Percentiles rank a stretch among this genome's conserved stretches.
phyloP scores from a whole-genome alignment of 2,113 vertebrate species.

The Helogale parvula region DNA sequence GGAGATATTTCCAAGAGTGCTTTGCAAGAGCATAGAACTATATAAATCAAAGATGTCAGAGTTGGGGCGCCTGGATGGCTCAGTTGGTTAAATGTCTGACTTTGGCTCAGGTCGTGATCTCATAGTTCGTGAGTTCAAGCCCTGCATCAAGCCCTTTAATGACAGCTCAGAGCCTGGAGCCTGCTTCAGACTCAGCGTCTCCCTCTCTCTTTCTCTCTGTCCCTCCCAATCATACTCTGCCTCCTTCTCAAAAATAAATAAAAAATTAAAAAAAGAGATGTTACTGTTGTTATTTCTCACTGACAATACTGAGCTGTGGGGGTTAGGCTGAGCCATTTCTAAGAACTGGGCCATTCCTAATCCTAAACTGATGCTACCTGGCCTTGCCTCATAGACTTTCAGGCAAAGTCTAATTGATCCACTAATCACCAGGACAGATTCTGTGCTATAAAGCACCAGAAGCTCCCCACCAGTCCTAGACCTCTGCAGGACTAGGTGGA shows the following conservation, averaged over 20 bases:
- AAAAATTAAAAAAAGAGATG: no score
- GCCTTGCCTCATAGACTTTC: neutral
- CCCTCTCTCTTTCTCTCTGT: no score
- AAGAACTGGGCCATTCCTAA: neutral
- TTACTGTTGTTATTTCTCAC: neutral
- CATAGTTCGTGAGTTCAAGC: no score
- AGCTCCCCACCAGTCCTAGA: neutral
- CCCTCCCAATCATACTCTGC: no score
- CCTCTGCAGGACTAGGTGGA: neutral
- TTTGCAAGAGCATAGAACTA: neutral
- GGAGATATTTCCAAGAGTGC: neutral
- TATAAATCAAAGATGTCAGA: no score
- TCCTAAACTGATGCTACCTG: neutral
- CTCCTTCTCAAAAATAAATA: no score
- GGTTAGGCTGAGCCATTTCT: neutral
- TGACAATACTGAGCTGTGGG: neutral
- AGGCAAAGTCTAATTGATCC: neutral
- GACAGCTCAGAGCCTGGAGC: no score
- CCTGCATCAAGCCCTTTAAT: no score
- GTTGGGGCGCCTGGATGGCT: no score
- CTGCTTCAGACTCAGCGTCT: no score
- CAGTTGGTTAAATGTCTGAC: no score
- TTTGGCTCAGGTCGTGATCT: no score
- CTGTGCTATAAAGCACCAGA: neutral
- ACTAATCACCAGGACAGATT: neutral